These are phyloP conservation scores for Salpingus planirostris DNA, from an alignment of 2,888 invertebrate species.

Conservation along the genomic window DNA sequence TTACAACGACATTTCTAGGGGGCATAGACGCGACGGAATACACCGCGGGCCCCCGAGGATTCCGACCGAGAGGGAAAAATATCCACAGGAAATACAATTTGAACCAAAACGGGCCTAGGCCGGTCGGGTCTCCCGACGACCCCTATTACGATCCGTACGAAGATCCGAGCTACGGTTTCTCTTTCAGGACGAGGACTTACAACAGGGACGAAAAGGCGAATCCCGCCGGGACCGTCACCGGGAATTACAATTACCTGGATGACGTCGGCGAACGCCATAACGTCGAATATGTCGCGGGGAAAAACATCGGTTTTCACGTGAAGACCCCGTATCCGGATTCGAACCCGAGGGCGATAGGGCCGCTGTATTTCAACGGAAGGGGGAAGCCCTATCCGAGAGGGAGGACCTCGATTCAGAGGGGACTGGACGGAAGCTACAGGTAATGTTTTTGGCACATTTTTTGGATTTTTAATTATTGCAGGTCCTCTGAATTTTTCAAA, in stretches of 20 bases:
- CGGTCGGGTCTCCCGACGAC: constrained; percentile 57
- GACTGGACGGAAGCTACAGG: constrained; percentile 65
- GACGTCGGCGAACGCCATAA: constrained; percentile 69
- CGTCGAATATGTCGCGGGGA: constrained; percentile 67
- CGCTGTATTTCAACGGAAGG: constrained; percentile 55
- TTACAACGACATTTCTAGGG: constrained; percentile 1
- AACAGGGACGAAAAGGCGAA: constrained; percentile 52
- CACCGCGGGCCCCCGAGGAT: constrained; percentile 70
- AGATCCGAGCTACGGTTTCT: constrained; percentile 66
- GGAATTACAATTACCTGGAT: constrained; percentile 63
- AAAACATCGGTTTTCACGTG: constrained; percentile 68
- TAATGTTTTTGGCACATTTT: constrained; percentile 25
- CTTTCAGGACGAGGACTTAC: constrained; percentile 58
- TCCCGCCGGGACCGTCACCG: constrained; percentile 40
- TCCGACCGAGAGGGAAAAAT: constrained; percentile 68
- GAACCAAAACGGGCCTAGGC: constrained; percentile 53
- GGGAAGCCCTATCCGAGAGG: constrained; percentile 58
- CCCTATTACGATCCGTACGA: constrained; percentile 68
- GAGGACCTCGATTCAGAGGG: constrained; percentile 61
- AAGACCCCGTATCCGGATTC: constrained; percentile 60
- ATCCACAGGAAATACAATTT: constrained; percentile 63
- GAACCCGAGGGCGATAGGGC: constrained; percentile 51
- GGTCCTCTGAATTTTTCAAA: neutral
- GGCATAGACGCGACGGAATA: constrained; percentile 56
- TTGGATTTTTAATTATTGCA: too few relatives aligned